These are phyloP conservation scores for Puntigrus tetrazona DNA, from an alignment of 2,113 vertebrate genomes.

Conservation along the genomic window DNA sequence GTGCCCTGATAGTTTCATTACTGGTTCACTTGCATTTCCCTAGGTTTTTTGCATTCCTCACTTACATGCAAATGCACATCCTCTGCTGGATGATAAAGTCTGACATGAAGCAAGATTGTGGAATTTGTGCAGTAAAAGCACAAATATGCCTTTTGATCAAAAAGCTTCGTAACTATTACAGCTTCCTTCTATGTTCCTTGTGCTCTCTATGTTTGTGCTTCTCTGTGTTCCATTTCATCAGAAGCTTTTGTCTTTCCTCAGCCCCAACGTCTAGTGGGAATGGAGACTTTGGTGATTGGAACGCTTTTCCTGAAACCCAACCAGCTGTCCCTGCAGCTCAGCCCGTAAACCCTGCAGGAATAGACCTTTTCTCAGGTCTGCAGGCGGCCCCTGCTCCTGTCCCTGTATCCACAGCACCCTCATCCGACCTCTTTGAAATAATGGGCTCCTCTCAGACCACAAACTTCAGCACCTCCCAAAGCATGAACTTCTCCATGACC, in stretches of 20 bases:
- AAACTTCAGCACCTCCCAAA: constrained; percentile 87
- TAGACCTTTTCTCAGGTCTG: constrained; percentile 70
- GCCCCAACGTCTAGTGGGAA: constrained; percentile 79
- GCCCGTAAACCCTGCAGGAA: constrained; percentile 70
- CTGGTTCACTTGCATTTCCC: background rate
- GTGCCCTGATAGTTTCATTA: background rate
- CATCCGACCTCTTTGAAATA: constrained; percentile 88
- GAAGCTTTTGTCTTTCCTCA: constrained; percentile 47
- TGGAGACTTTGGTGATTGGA: constrained; percentile 96
- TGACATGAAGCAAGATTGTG: background rate
- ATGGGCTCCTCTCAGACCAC: constrained; percentile 84
- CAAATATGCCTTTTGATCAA: background rate
- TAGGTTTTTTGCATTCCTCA: background rate
- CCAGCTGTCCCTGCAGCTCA: constrained; percentile 69
- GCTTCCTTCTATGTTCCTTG: background rate
- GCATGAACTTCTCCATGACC: constrained; percentile 92
- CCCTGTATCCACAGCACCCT: constrained; percentile 73
- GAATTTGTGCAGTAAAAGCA: background rate
- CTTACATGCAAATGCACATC: constrained; percentile 15
- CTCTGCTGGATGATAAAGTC: background rate
- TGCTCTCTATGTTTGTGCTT: background rate
- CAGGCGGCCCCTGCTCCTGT: constrained; percentile 70
- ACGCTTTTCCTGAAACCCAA: constrained; percentile 87
- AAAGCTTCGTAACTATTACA: background rate
- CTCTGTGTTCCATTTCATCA: background rate